Evolutionary conservation across 2,797 vertebrate genomes (phyloP), one percentile per base, ranked within the genome.

Genomic region (Zalophus californianus): DNA sequence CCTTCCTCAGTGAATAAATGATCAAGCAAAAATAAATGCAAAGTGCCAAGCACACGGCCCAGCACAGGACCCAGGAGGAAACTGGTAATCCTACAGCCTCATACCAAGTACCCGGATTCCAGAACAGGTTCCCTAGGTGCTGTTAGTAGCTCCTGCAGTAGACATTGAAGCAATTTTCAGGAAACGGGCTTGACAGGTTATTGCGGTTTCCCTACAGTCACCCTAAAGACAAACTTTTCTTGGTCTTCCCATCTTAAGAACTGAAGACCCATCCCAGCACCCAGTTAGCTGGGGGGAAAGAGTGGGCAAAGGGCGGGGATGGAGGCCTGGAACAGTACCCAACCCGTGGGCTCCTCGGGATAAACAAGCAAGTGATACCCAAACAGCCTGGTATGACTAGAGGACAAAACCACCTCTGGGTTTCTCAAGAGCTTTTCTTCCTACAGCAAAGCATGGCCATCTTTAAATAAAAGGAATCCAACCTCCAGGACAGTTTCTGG

Each of bases 71-170:
- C 44, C 8, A 48, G 54, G 7, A 52, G 25, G 23, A 60, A 77
- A 41, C 4, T 4, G 2, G 58, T 10, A 18, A 16, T 21, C 20
- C 14, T 1, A 18, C 0, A 14, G 60, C 75, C 16, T 6, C 68
- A 25, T 16, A 16, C 13, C 29, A 8, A 23, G 48, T 1, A 50
- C 2, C 35, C 16, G 0, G 3, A 44, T 14, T 29, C 38, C 44
- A 3, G 21, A 38, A 44, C 5, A 4, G 1, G 13, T 14, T 25
- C 70, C 23, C 52, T 16, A 4, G 3, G 3, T 48, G 14, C 62
- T 29, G 3, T 7, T 0, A 16, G n/a, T 7, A 16, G 62, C 3
- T 56, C 41, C 7, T 0, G 1, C 11, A 16, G 12, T 0, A 77
- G 44, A 87, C 21, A 50, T 52, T 2, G 8, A 0, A 87, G 64